Evolutionary conservation across 30 jellyfish, hydroid and myxozoan species (phyloP), one percentile per base, ranked within the genome.

Genomic region (Turritopsis rubra): DNA sequence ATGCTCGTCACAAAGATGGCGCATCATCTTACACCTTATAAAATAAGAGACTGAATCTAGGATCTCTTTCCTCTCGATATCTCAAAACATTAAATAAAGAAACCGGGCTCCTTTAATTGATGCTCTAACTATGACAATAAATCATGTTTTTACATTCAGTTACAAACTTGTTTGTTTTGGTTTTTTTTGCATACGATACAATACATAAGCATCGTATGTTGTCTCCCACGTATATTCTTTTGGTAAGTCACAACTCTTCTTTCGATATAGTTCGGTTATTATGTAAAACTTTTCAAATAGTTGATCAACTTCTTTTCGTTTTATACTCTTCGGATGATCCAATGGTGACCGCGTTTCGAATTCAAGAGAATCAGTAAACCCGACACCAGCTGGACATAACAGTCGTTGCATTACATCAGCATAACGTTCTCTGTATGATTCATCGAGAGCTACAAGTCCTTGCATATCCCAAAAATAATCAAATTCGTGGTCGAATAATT

Each of bases 361-460:
- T 41, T 41, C 60, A 41, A 41, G 60, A 13, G 60, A 41, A 3
- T 41, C 60, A 13, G 60, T 41, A 41, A 41, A 41, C 13, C 60
- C 60, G 13, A 41, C 60, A 13, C 60, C 60, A 13, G 5, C 60
- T 5, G 60, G 60, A 41, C 60, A 13, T 41, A 41, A 41, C 13
- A 41, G 13, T 41, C 60, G 60, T 3, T 41, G 60, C 5, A 41
- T 41, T 5, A 13, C 60, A 16, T 76, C 84, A 52, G 28, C 84
- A 76, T 76, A 76, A 30, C 65, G 54, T 21, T 52, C 23, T 84
- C 65, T 81, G 52, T 80, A 81, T 52, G 26, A 30, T 30, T 18
- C 29, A 1, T 22, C 87, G 82, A 80, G 54, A 25, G 87, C 87
- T 16, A 80, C 87, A 76, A 76, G 84, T 1, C 84, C 72, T 20